Evolutionary conservation across 2,113 vertebrate genomes (phyloP).

Genomic region (Oceanodroma tethys): DNA sequence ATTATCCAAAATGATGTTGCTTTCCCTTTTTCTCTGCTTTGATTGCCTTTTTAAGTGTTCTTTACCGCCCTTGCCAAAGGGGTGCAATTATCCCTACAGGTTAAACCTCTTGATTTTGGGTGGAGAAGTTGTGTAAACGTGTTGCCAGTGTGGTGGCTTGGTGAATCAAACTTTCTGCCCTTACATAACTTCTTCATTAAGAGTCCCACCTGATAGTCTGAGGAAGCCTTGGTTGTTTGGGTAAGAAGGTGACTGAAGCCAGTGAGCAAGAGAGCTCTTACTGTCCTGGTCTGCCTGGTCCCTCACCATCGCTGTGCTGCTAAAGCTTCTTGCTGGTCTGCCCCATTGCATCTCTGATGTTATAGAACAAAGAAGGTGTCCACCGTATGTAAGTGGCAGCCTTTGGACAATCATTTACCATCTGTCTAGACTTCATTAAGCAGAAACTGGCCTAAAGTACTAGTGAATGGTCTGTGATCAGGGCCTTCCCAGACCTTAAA

Average conservation of each 20-base stretch:
- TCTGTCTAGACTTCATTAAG: not conserved
- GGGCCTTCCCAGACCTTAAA: not conserved
- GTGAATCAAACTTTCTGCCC: slow-evolving; percentile 37
- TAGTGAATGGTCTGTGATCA: not conserved
- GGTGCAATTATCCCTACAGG: slow-evolving; percentile 42
- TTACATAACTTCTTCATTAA: slow-evolving; percentile 28
- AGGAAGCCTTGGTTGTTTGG: not conserved
- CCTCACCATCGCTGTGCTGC: not conserved
- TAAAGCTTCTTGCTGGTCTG: not conserved
- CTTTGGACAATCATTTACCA: not conserved
- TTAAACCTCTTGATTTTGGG: slow-evolving; percentile 33
- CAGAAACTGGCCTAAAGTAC: not conserved
- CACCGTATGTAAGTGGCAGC: not conserved
- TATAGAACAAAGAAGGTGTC: not conserved
- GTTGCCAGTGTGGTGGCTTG: slow-evolving; percentile 9
- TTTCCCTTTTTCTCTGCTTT: slow-evolving; percentile 68
- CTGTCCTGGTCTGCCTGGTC: not conserved
- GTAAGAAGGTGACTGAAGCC: not conserved
- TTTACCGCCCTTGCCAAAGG: slow-evolving; percentile 31
- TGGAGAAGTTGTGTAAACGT: slow-evolving; percentile 37
- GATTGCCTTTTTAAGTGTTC: slow-evolving; percentile 57
- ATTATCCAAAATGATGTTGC: slow-evolving; percentile 71
- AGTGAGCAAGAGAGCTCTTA: not conserved
- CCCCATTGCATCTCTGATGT: not conserved
- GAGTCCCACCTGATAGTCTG: not conserved